Percentiles rank a stretch among this genome's conserved stretches.
phyloP scores from a whole-genome alignment of 2,797 vertebrate species.

The Cheirogaleus major region DNA sequence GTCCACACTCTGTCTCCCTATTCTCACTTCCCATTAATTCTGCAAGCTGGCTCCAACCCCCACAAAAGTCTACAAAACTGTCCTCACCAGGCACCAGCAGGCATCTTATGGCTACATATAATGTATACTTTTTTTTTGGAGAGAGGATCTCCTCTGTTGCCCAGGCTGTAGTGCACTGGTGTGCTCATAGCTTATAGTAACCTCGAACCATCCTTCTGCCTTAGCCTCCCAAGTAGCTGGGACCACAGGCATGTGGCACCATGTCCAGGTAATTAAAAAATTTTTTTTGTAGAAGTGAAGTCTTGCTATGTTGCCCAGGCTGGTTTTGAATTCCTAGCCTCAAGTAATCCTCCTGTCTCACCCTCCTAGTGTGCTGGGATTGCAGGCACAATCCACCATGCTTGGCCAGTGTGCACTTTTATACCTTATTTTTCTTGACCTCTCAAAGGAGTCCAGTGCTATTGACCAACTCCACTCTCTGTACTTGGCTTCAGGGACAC shows the following conservation, averaged over 20 bases:
- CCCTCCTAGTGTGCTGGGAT: neutral
- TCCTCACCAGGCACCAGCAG: neutral
- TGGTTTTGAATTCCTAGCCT: neutral
- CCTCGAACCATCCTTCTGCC: neutral
- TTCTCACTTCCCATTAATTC: neutral
- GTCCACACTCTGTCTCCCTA: neutral
- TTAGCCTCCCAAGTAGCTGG: neutral
- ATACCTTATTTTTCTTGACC: neutral
- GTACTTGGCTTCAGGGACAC: neutral
- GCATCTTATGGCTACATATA: neutral
- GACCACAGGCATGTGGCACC: no score
- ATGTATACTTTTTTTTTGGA: neutral
- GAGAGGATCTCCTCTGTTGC: neutral
- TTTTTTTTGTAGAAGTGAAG: neutral
- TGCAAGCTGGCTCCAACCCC: neutral
- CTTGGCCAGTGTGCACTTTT: neutral
- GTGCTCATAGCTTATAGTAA: neutral
- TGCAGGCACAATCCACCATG: neutral
- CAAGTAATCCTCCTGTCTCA: neutral
- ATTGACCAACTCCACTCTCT: neutral
- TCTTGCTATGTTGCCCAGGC: neutral
- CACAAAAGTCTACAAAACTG: neutral
- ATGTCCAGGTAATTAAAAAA: neutral
- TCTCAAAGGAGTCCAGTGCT: neutral
- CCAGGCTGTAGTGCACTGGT: neutral